Evolutionary conservation across 2,797 vertebrate genomes (phyloP).

Genomic region (Perodicticus potto): DNA sequence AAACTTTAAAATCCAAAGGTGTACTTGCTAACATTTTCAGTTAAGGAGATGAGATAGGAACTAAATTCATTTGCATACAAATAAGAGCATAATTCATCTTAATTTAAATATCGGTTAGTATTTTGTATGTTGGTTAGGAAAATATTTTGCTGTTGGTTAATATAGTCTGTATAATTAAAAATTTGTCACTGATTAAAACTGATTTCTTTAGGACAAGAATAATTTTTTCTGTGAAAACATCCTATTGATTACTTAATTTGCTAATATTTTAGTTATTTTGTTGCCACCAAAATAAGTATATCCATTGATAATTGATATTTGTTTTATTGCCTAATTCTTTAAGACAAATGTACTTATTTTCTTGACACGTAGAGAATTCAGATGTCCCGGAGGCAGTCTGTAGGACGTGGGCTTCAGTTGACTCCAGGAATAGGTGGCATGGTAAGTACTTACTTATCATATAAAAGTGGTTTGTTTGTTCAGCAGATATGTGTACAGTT

Average conservation of each 20-base stretch:
- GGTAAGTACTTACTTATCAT: conserved; percentile 87
- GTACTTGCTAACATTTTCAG: not conserved
- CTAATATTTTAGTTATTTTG: conserved; percentile 6
- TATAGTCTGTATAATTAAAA: not conserved
- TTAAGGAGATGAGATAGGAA: not conserved
- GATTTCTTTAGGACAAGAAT: conserved; percentile 2
- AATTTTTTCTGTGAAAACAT: conserved; percentile 51
- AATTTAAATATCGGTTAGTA: conserved; percentile 34
- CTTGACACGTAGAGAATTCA: conserved; percentile 88
- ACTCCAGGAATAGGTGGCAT: conserved; percentile 92
- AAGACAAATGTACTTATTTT: conserved; percentile 12
- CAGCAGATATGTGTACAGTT: not conserved
- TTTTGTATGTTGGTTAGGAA: conserved; percentile 4
- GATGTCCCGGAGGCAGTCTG: conserved; percentile 93
- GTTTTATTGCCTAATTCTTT: conserved; percentile 57
- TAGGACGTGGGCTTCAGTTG: conserved; percentile 94
- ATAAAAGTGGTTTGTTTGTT: not conserved
- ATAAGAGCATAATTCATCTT: conserved; percentile 52
- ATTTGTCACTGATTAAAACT: not conserved
- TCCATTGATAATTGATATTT: conserved; percentile 31
- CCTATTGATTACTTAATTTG: not conserved
- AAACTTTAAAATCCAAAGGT: not conserved
- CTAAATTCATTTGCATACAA: not conserved
- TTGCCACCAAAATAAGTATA: not conserved
- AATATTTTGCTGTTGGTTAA: not conserved